phyloP scores from a whole-genome alignment of 2,113 vertebrate species.

The Gymnogyps californianus region DNA sequence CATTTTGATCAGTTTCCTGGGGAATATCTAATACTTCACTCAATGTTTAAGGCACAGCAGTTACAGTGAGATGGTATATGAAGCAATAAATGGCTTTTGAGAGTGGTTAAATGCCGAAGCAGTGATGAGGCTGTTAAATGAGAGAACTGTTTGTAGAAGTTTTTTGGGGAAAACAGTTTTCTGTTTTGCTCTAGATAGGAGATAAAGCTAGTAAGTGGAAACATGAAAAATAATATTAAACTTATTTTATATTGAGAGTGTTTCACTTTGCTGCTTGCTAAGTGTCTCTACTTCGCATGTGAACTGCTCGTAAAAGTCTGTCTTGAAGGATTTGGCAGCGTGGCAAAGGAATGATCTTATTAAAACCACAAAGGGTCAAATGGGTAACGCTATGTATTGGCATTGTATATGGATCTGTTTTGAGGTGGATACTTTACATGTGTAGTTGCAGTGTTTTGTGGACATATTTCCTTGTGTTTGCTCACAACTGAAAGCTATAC shows the following conservation, averaged over 20 bases:
- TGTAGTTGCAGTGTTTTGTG: neutral
- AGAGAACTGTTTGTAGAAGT: neutral
- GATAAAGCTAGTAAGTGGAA: neutral
- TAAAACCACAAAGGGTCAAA: neutral
- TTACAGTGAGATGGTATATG: neutral
- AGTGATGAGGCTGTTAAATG: neutral
- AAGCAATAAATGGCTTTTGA: neutral
- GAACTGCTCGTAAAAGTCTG: neutral
- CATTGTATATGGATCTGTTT: fast-evolving
- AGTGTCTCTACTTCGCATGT: neutral
- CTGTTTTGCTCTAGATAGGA: neutral
- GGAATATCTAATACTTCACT: neutral
- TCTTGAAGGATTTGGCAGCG: neutral
- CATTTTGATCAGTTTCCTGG: slow-evolving; percentile 37
- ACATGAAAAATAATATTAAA: neutral
- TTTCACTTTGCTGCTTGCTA: neutral
- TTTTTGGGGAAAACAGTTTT: neutral
- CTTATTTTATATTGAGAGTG: neutral
- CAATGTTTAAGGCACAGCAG: slow-evolving; percentile 18
- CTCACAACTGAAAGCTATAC: fast-evolving
- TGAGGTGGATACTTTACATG: neutral
- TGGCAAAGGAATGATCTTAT: neutral
- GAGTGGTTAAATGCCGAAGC: slow-evolving; percentile 4
- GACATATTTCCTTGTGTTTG: fast-evolving
- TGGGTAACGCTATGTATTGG: fast-evolving